Evolutionary conservation across 1,140 invertebrate genomes (phyloP), one percentile per base, ranked within the genome.

Genomic region (Bombus terrestris): DNA sequence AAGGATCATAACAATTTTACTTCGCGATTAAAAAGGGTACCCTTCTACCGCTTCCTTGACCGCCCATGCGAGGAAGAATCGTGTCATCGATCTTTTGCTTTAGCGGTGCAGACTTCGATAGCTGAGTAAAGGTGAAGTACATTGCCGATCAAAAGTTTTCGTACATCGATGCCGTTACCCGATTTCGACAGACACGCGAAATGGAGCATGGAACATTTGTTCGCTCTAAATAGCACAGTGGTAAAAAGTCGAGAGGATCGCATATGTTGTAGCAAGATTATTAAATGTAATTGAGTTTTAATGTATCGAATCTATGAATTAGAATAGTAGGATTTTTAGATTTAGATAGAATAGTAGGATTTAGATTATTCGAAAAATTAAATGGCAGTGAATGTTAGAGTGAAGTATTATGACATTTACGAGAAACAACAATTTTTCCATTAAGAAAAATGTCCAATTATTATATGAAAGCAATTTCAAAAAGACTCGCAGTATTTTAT

Each of bases 1-100:
- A 91, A 87, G 86, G 74, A 74, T 80, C 81, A 89, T 89, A 90
- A 87, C 82, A 87, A 89, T 85, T 81, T 89, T 87, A 86, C 79
- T 76, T 80, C 22, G n/a, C 85, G 82, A 89, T 91, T 90, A 87
- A 87, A 89, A 87, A 39, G 35, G 72, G 3, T 57, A 66, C 1
- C 64, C 35, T 74, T 57, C 28, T 64, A 37, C 47, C 83, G 64
- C 66, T 32, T 74, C 41, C 83, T 85, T 73, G 77, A 73, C 57
- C 69, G 77, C 8, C 77, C 57, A 81, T 79, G 74, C 47, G 66
- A 22, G 77, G 41, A 80, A 80, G 35, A 85, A 80, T 80, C 39
- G 57, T 80, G 83, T 85, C 68, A 72, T 84, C 76, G 83, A 72
- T 80, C 77, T 85, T 62, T 80, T 35, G 41, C 53, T 84, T 71